These are phyloP conservation scores for Alviniconcha marisindica DNA, from an alignment of 1,140 invertebrate species.

Conservation along the genomic window DNA sequence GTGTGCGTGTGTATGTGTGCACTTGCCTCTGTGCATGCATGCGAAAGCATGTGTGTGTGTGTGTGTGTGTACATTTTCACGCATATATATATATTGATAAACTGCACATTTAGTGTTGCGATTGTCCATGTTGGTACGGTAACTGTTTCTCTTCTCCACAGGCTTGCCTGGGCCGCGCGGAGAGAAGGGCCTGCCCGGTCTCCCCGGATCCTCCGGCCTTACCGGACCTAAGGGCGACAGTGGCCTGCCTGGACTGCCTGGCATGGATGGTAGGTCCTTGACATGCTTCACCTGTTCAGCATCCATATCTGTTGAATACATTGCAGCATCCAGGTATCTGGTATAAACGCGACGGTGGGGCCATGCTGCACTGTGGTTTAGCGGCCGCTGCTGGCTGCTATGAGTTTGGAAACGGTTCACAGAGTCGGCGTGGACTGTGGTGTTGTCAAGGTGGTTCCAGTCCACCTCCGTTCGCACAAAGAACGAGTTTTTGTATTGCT, in stretches of 20 bases:
- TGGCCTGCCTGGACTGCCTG: slow-evolving; percentile 78
- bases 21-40: neutral
- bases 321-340: too few species aligned
- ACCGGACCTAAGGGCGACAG: slow-evolving; percentile 34
- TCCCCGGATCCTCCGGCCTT: slow-evolving; percentile 12
- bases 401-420: too few species aligned
- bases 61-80: neutral
- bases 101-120: neutral
- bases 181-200: slow-evolving; percentile 45
- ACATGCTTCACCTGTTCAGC: too few species aligned
- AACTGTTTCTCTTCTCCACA: slow-evolving; percentile 27
- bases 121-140: too few species aligned
- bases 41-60: neutral
- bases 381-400: too few species aligned
- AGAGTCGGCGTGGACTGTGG: too few species aligned
- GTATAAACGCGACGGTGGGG: too few species aligned
- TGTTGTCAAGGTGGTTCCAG: too few species aligned
- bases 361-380: too few species aligned
- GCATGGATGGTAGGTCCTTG: slow-evolving; percentile 86
- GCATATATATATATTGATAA: neutral
- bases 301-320: too few species aligned
- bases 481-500: too few species aligned
- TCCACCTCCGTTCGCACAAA: too few species aligned
- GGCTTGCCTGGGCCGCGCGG: slow-evolving; percentile 52
- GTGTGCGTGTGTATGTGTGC: neutral